Evolutionary conservation across 2,888 invertebrate species (phyloP), one percentile per base, ranked within the genome.

Genomic region (Coenonympha glycerion): DNA sequence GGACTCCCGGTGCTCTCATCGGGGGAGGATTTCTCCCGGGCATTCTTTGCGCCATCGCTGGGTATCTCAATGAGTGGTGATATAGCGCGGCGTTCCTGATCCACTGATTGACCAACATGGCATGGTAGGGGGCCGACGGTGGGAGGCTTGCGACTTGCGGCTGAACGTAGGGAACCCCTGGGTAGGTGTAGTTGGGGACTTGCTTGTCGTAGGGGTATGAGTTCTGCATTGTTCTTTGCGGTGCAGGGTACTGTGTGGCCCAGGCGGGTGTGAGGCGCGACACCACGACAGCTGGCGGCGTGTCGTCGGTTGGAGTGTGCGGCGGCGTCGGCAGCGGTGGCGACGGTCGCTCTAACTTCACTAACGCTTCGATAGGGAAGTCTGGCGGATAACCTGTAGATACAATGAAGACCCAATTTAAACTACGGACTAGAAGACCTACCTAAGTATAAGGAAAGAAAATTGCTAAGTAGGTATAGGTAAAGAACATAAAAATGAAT

Each of bases 61-160:
- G 89, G 61, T 88, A 89, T 61, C 87, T 77, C 50, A 88, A 63
- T 1, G 85, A 76, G 56, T 90, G 89, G 55, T 92, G 92, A 64
- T 92, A 92, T 26, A 92, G 69, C 0, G 92, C 91, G 0, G 92
- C 92, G 64, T 90, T 92, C 68, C 92, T 88, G 56, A 93, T 88
- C 92, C 92, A 93, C 63, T 93, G 92, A 65, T 92, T 92, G 70
- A 93, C 91, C 24, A 93, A 73, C 67, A 91, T 84, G 0, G 91
- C 91, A 44, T 89, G 88, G 60, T 89, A 87, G 0, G 88, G 83
- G 0, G 87, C 80, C 30, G 87, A 75, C 28, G 85, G 88, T 37
- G 79, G 87, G 15, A 81, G 67, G 22, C 83, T 76, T 18, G 81
- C 79, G 15, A 80, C 88, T 84, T 79, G 87, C 50, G 77, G 83